Evolutionary conservation across 2,797 vertebrate genomes (phyloP), one percentile per base, ranked within the genome.

Genomic region (Amazonetta brasiliensis): DNA sequence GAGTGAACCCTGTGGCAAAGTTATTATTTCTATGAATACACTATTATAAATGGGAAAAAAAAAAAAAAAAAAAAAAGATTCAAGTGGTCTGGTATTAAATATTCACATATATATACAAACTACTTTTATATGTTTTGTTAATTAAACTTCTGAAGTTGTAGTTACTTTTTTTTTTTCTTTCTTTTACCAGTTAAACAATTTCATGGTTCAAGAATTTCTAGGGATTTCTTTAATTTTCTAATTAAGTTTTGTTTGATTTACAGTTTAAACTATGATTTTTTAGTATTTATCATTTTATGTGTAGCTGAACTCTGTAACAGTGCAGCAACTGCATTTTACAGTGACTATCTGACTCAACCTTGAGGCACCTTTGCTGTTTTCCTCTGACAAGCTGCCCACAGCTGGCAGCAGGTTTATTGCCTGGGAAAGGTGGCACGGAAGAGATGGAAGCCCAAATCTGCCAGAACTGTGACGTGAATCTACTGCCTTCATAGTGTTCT

Each of bases 361-460:
- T 15, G 10, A 74, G 12, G 19, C 20, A 48, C 41, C 6, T 68
- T 43, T 19, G 20, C 4, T 11, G 16, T 21, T 26, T 62, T 62
- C 19, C 31, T 75, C 62, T 56, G 48, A 68, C 2, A 5, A 43
- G 10, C 37, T 68, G 7, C 28, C 41, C 41, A 25, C 30, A 68
- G 0, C 2, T 11, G 2, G 17, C 55, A 86, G 26, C 25, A 50
- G 25, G 31, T 13, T 21, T 11, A 31, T 69, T 3, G 0, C 16
- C 50, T 26, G 23, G 13, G 28, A 52, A 63, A 59, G 28, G n/a
- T 16, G 9, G 17, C 20, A 58, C 2, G 35, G 43, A 23, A 52
- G n/a, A 0, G 2, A 58, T 11, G 9, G 28, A 75, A 22, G 4
- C 5, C 16, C 43, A 75, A 33, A 44, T 39, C 37, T 86, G 44